Evolutionary conservation across 2,888 invertebrate genomes (phyloP).

Genomic region (Clitarchus hookeri): DNA sequence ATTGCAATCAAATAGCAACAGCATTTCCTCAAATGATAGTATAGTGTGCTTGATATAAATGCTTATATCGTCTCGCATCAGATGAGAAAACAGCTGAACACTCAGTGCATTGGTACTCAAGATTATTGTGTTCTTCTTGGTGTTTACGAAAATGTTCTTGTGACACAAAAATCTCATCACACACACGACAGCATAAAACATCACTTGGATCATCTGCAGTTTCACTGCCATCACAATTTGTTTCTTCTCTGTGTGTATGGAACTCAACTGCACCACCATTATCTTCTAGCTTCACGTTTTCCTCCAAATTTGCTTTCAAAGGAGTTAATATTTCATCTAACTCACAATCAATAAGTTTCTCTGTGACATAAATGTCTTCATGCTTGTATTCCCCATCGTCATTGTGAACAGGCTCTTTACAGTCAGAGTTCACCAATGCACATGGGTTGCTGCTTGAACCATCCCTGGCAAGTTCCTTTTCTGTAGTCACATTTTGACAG

Average conservation of each 20-base stretch:
- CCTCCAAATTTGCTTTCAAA: not conserved
- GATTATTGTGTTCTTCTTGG: not conserved
- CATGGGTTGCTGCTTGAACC: not conserved
- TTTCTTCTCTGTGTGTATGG: not conserved
- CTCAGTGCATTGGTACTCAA: not conserved
- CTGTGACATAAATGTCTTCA: not conserved
- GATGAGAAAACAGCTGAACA: not conserved
- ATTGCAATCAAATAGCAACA: not conserved
- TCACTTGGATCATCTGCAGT: not conserved
- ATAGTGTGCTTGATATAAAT: slow-evolving; percentile 6
- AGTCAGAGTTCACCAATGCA: not conserved
- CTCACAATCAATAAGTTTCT: not conserved
- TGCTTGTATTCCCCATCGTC: not conserved
- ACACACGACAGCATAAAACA: not conserved
- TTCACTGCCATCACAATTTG: slow-evolving; percentile 6
- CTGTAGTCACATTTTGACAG: not conserved
- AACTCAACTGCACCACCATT: not conserved
- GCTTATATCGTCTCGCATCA: not conserved
- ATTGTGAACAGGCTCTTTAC: not conserved
- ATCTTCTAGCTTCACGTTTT: not conserved
- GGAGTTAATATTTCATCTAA: not conserved
- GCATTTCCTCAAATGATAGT: not conserved
- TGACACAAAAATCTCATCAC: not conserved
- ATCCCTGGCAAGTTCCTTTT: not conserved
- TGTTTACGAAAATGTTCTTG: not conserved